Conservation (phyloP, 37 sponge, comb jelly and placozoan species). For the Oopsacas minuta region DNA sequence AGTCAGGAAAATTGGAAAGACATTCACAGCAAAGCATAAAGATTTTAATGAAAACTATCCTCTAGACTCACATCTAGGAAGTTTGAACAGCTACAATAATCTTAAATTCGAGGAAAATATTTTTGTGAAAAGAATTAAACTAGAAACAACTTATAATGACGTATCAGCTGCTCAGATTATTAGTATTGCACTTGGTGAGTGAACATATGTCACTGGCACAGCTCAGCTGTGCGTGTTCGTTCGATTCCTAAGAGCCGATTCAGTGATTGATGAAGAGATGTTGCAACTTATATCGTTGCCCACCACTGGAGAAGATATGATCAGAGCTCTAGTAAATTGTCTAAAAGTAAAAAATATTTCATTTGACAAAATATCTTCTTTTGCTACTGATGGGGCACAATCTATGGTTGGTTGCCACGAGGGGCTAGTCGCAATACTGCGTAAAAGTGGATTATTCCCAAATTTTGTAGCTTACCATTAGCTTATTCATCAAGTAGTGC, state of each 20-base stretch:
- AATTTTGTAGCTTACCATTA: not conserved
- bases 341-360: not conserved
- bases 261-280: not conserved
- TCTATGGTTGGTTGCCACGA: not conserved
- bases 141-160: too few species aligned
- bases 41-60: too few species aligned
- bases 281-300: not conserved
- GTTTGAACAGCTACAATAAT: too few species aligned
- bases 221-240: not conserved
- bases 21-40: too few species aligned
- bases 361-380: not conserved
- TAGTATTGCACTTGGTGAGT: not conserved
- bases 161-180: not conserved
- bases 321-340: not conserved
- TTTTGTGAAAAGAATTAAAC: too few species aligned
- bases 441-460: not conserved
- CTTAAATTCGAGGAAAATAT: too few species aligned
- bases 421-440: not conserved
- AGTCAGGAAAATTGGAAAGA: too few species aligned
- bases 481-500: not conserved
- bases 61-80: too few species aligned
- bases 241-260: not conserved
- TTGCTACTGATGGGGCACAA: not conserved
- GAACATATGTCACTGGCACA: not conserved
- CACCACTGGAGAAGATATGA: not conserved